These are phyloP conservation scores for Heterohyrax brucei DNA, from an alignment of 2,797 vertebrate genomes.

Conservation along the genomic window DNA sequence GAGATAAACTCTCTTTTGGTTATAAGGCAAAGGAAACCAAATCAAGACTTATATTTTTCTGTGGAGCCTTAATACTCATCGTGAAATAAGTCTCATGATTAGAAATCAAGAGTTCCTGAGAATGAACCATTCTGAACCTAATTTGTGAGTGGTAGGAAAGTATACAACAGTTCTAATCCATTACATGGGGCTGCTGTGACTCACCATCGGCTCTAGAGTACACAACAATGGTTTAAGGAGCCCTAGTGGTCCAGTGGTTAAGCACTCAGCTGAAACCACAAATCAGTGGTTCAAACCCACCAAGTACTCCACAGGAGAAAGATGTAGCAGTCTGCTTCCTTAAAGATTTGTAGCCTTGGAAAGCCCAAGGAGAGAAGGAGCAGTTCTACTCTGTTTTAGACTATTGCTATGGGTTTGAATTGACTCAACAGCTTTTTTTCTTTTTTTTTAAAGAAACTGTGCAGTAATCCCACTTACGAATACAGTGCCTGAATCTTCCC, in stretches of 20 bases:
- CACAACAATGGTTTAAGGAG: not conserved
- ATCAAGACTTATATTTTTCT: not conserved
- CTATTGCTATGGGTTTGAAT: not conserved
- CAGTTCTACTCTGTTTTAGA: no score
- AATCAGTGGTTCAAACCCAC: not conserved
- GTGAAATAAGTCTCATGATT: slow-evolving; percentile 18
- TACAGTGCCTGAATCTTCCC: not conserved
- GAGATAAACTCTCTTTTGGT: not conserved
- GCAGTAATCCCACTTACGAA: not conserved
- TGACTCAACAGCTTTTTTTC: not conserved
- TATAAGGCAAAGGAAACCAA: slow-evolving; percentile 41
- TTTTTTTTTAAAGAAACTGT: not conserved
- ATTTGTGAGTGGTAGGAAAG: slow-evolving; percentile 6
- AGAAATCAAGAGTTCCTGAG: slow-evolving; percentile 36
- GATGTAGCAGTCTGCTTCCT: not conserved
- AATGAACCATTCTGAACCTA: slow-evolving; percentile 11
- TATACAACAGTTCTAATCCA: not conserved
- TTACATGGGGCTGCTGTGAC: not conserved
- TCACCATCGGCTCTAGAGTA: not conserved
- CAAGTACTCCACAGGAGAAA: not conserved
- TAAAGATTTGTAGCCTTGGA: not conserved
- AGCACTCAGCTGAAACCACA: not conserved
- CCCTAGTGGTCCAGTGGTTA: not conserved
- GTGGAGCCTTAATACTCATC: not conserved
- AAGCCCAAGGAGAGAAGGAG: not conserved